Percentiles rank a stretch among this genome's conserved stretches.
These are phyloP conservation scores for Harpagoxenus sublaevis DNA, from an alignment of 2,888 invertebrate genomes.

Conservation along the genomic window DNA sequence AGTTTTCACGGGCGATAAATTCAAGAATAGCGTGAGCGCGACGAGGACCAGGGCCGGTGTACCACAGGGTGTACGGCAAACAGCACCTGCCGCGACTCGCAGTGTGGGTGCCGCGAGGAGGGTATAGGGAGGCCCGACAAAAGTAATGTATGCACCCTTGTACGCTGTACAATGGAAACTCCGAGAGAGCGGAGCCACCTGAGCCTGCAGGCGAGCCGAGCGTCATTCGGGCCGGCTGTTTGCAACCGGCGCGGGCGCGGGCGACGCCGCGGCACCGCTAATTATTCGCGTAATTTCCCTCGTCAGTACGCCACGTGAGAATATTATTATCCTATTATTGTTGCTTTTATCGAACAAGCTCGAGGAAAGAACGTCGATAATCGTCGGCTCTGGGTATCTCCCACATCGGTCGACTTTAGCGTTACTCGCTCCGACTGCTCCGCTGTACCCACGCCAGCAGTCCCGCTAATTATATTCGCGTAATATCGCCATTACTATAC, in stretches of 20 bases:
- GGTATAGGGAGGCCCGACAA: conserved; percentile 75
- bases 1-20: conserved; percentile 79
- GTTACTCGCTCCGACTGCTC: conserved; percentile 76
- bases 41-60: conserved; percentile 37
- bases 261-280: conserved; percentile 39
- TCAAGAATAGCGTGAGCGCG: conserved; percentile 69
- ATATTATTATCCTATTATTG: background rate
- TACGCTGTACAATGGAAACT: conserved; percentile 77
- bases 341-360: background rate
- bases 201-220: conserved; percentile 83
- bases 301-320: conserved; percentile 19
- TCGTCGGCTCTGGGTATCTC: background rate
- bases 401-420: background rate
- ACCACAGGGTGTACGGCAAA: conserved; percentile 70
- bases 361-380: background rate
- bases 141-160: conserved; percentile 86
- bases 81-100: conserved; percentile 82
- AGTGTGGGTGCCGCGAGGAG: conserved; percentile 81
- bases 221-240: conserved; percentile 83
- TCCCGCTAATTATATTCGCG: conserved; percentile 64
- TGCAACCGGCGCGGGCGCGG: conserved; percentile 37
- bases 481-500: conserved; percentile 46
- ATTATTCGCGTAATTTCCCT: conserved; percentile 65
- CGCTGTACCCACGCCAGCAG: conserved; percentile 33
- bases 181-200: conserved; percentile 82